Evolutionary conservation across 2,888 invertebrate species (phyloP).

Genomic region (Mythimna vitellina): DNA sequence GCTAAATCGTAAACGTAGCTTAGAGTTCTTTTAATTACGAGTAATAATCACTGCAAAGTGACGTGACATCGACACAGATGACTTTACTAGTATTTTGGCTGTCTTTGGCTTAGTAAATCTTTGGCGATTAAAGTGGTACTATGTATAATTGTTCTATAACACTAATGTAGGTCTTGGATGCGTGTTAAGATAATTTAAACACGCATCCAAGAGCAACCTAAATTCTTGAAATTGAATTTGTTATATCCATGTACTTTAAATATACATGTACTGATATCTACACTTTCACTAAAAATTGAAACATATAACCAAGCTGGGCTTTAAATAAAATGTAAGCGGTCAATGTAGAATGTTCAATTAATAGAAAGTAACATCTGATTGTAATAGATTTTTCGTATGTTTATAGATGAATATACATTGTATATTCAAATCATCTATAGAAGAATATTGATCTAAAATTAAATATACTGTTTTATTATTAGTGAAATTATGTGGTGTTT

Average conservation of each 20-base stretch:
- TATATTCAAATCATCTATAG: slow-evolving; percentile 34
- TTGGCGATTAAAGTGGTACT: slow-evolving; percentile 7
- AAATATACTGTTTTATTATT: slow-evolving; percentile 23
- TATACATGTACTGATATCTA: slow-evolving; percentile 12
- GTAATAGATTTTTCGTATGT: slow-evolving; percentile 34
- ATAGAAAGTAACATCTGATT: slow-evolving; percentile 51
- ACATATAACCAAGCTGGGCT: slow-evolving; percentile 66
- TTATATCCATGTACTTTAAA: background rate
- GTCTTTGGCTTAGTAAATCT: slow-evolving; percentile 27
- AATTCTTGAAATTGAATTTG: too few species aligned
- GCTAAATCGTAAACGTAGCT: background rate
- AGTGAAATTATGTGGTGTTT: slow-evolving; percentile 17
- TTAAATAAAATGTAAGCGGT: slow-evolving; percentile 67
- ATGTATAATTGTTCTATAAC: too few species aligned
- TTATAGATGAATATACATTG: slow-evolving; percentile 40
- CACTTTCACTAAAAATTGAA: slow-evolving; percentile 32
- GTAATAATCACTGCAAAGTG: slow-evolving; percentile 26
- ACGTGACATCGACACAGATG: background rate
- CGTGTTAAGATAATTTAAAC: too few species aligned
- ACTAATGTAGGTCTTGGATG: too few species aligned
- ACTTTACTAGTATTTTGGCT: slow-evolving; percentile 36
- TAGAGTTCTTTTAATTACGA: slow-evolving; percentile 4
- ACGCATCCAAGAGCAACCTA: too few species aligned
- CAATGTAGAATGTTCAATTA: slow-evolving; percentile 73
- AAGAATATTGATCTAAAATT: slow-evolving; percentile 20